These are phyloP conservation scores for Torymus texanus DNA, from an alignment of 2,888 invertebrate species.

Conservation along the genomic window DNA sequence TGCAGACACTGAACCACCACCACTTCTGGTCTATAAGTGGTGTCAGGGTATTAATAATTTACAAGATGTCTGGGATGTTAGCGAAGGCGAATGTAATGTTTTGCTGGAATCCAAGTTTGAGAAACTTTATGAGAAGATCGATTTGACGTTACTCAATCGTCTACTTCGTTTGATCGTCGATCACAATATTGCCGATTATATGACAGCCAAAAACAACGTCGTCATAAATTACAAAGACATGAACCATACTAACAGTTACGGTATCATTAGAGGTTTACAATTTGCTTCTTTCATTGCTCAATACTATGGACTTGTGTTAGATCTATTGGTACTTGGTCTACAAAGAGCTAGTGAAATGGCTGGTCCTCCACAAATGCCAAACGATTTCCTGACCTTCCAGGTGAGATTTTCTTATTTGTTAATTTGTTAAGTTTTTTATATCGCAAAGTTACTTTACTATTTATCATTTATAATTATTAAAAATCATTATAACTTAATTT, in stretches of 20 bases:
- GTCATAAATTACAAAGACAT: constrained; percentile 99
- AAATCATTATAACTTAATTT: no score
- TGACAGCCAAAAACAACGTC: constrained; percentile 99
- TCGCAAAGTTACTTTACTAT: no score
- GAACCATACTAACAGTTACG: constrained; percentile 99
- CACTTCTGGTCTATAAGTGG: constrained; percentile 96
- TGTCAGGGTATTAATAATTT: constrained; percentile 99
- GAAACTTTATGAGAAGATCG: constrained; percentile 99
- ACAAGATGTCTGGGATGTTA: constrained; percentile 99
- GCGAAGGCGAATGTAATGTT: constrained; percentile 99
- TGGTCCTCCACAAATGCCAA: constrained; percentile 99
- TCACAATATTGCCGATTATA: constrained; percentile 99
- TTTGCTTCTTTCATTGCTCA: constrained; percentile 99
- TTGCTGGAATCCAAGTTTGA: constrained; percentile 97
- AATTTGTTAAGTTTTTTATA: not conserved
- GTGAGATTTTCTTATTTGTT: constrained; percentile 16
- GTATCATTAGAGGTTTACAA: constrained; percentile 98
- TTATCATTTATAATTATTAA: no score
- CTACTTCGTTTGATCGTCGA: constrained; percentile 97
- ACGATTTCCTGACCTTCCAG: constrained; percentile 98
- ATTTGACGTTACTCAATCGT: constrained; percentile 97
- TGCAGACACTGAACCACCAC: constrained; percentile 97
- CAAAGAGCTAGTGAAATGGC: constrained; percentile 99
- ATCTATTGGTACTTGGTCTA: constrained; percentile 96
- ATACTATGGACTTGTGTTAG: constrained; percentile 98